Evolutionary conservation across 2,888 invertebrate species (phyloP).

Genomic region (Yponomeuta evonymella): DNA sequence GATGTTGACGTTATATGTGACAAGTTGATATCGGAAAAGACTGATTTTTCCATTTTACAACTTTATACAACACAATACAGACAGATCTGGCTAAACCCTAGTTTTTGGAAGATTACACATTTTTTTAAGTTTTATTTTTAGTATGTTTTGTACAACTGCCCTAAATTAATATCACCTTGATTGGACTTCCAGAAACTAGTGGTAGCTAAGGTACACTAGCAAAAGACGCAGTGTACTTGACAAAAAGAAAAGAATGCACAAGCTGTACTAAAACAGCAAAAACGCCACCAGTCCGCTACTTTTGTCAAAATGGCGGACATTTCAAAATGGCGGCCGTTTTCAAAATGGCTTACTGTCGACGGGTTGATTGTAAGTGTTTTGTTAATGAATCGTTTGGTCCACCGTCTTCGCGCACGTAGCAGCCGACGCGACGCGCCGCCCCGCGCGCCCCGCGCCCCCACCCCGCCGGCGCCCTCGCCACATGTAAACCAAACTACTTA

Average conservation of each 20-base stretch:
- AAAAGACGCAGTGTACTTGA: not conserved
- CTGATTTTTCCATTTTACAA: not conserved
- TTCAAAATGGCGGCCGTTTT: not conserved
- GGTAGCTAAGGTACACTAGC: not conserved
- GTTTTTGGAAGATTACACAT: not conserved
- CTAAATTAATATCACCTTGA: not conserved
- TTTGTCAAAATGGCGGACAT: not conserved
- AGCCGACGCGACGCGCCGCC: slow-evolving; percentile 49
- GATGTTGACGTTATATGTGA: not conserved
- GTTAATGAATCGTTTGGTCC: slow-evolving; percentile 23
- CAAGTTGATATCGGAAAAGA: not conserved
- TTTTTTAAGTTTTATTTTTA: not conserved
- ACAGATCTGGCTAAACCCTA: not conserved
- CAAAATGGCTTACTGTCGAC: not conserved
- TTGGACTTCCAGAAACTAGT: not conserved
- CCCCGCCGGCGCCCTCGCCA: slow-evolving; percentile 45
- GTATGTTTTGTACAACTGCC: too few relatives aligned
- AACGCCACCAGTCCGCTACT: too few relatives aligned
- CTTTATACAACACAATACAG: not conserved
- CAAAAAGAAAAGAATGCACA: not conserved
- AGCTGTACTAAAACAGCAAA: not conserved
- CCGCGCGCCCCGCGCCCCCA: slow-evolving; percentile 40
- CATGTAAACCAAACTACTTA: slow-evolving; percentile 65
- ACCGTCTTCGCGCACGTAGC: slow-evolving; percentile 43
- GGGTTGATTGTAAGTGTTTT: slow-evolving; percentile 17